Percentiles rank a stretch among this genome's conserved stretches.
Evolutionary conservation across 2,888 invertebrate species (phyloP).

Genomic region (Tipula unca): DNA sequence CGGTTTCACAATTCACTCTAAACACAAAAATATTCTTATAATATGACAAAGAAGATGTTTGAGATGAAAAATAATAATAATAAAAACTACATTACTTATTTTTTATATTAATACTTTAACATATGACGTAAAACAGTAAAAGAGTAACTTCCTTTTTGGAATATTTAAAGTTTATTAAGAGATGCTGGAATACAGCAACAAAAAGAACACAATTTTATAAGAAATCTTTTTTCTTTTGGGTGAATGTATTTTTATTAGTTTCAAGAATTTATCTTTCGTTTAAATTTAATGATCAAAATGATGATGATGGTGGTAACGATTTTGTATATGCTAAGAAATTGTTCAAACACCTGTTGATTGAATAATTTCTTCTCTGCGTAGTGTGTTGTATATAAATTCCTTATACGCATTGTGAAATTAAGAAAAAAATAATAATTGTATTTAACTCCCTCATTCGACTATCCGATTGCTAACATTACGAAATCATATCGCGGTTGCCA

Average conservation of each 20-base stretch:
- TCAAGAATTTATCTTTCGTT: constrained; percentile 15
- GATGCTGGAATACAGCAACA: constrained; percentile 9
- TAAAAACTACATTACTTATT: neutral
- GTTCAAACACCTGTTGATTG: constrained; percentile 16
- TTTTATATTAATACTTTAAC: constrained; percentile 17
- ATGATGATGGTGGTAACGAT: constrained; percentile 8
- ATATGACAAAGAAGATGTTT: constrained; percentile 17
- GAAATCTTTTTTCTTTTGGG: constrained; percentile 1
- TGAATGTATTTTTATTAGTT: constrained; percentile 9
- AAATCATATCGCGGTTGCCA: neutral
- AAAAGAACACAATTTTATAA: neutral
- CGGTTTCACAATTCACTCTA: constrained; percentile 27
- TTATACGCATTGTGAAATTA: neutral
- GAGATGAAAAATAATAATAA: constrained; percentile 20
- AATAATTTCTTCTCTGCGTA: neutral
- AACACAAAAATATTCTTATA: constrained; percentile 14
- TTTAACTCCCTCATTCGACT: neutral
- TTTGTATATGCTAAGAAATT: neutral
- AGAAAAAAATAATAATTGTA: neutral
- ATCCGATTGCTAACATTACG: neutral
- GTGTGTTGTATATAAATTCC: neutral
- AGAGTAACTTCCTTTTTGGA: constrained; percentile 18
- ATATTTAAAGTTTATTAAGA: constrained; percentile 15
- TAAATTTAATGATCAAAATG: neutral
- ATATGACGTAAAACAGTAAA: constrained; percentile 19